Evolutionary conservation across 2,113 vertebrate genomes (phyloP).

Genomic region (Vireo altiloquus): DNA sequence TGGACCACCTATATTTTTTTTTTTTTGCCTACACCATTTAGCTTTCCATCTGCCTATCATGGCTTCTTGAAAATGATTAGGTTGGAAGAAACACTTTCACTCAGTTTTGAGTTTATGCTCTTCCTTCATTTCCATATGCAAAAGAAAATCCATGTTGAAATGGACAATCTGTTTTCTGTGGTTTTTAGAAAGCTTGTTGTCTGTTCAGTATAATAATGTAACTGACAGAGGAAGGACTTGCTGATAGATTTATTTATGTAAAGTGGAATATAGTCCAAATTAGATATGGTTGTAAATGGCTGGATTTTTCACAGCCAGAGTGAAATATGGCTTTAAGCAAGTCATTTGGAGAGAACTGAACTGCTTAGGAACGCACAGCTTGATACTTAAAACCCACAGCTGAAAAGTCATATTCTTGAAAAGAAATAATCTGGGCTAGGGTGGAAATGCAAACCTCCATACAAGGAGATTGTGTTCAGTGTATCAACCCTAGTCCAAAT

Average conservation of each 20-base stretch:
- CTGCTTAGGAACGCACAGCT: neutral
- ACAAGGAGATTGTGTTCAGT: conserved; percentile 9
- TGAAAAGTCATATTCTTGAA: neutral
- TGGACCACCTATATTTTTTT: neutral
- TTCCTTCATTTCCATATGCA: conserved; percentile 21
- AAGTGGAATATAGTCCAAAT: neutral
- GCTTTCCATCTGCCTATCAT: neutral
- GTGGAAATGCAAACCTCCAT: neutral
- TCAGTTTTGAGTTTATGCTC: neutral
- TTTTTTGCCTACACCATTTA: neutral
- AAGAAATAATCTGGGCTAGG: neutral
- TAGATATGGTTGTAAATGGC: neutral
- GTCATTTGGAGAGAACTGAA: neutral
- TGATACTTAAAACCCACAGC: neutral
- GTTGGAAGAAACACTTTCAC: neutral
- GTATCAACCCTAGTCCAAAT: neutral
- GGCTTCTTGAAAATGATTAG: neutral
- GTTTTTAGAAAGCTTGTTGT: neutral
- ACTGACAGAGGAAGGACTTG: conserved; percentile 1
- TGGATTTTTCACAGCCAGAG: neutral
- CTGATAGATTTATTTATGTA: neutral
- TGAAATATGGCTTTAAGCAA: neutral
- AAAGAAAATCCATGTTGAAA: conserved; percentile 30
- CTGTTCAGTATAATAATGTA: neutral
- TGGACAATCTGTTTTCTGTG: neutral